These are phyloP conservation scores for Siniperca chuatsi DNA, from an alignment of 2,113 vertebrate genomes.

Conservation along the genomic window DNA sequence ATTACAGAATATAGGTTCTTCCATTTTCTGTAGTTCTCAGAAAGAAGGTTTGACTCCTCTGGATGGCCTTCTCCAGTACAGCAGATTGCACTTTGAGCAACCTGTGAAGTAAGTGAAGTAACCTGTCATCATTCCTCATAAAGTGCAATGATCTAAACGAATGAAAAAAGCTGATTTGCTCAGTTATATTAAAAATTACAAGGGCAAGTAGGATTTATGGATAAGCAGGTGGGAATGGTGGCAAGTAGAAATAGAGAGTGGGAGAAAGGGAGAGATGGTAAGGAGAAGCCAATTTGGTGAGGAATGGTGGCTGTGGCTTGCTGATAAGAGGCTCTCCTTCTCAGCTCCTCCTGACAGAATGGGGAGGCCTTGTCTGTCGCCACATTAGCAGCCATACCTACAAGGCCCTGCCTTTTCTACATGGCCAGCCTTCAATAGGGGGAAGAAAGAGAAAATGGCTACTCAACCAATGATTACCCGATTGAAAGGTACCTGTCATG, in stretches of 20 bases:
- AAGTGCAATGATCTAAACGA: slow-evolving; percentile 15
- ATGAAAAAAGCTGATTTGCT: slow-evolving; percentile 31
- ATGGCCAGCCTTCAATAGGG: slow-evolving; percentile 89
- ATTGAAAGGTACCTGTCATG: slow-evolving; percentile 98
- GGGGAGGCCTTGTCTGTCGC: slow-evolving; percentile 88
- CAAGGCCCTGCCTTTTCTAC: slow-evolving; percentile 86
- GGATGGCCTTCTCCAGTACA: neutral
- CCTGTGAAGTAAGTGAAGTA: slow-evolving; percentile 30
- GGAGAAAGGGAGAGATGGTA: slow-evolving; percentile 54
- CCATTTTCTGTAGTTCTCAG: neutral
- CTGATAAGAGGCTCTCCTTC: slow-evolving; percentile 89
- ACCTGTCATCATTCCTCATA: slow-evolving; percentile 52
- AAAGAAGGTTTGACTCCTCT: slow-evolving; percentile 3
- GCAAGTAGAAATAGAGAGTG: slow-evolving; percentile 28
- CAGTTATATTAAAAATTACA: slow-evolving; percentile 46
- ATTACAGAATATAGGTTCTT: slow-evolving; percentile 21
- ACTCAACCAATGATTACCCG: slow-evolving; percentile 89
- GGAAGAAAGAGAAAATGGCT: slow-evolving; percentile 90
- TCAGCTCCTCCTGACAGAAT: slow-evolving; percentile 80
- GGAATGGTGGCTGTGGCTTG: slow-evolving; percentile 85
- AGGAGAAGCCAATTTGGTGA: slow-evolving; percentile 76
- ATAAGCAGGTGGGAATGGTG: slow-evolving; percentile 53
- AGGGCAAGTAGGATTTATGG: slow-evolving; percentile 38
- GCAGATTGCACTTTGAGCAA: slow-evolving; percentile 32
- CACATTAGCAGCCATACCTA: slow-evolving; percentile 91